Base-by-base conservation (phyloP, 1,140 invertebrate species). In the Teleogryllus occipitalis region DNA sequence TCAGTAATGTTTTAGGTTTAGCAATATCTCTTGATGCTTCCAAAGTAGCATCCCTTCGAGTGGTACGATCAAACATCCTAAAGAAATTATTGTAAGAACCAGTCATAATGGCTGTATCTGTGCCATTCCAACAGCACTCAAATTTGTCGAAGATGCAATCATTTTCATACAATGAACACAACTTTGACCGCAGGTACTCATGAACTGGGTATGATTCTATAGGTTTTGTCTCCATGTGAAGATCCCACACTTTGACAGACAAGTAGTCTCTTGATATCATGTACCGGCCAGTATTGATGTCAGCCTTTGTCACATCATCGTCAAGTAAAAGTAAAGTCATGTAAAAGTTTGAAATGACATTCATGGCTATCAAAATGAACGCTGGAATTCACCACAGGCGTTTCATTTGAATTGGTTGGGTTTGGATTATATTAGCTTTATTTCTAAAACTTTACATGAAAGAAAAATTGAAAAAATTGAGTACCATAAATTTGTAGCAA, bases 131-230 rank as follows among this genome's bases (percentile, higher is more conserved):
- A 88, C 97, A 98, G 88, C 98, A 99, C 87, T 99, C 98, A 88
- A 99, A 99, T 88, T 99, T 99, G 89, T 99, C 98, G 88, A 99
- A 99, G 87, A 99, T 99, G 87, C 97, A 99, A 88, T 99, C 98
- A 88, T 99, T 99, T 89, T 99, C 98, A 87, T 99, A 99, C 80
- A 99, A 88, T 79, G 97, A 97, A 90, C 98, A 99, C 84, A 99
- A 87, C 88, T 99, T 99, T 83, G 97, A 96, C 84, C 98, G 90
- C 81, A 99, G 90, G 88, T 99, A 99, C 88, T 99, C 98, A 86
- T 99, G 98, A 47, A 99, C 95, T 85, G 94, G 93, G 91, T 98
- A 99, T 84, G 96, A 97, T 90, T 99, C 98, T 83, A 99, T 96
- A 46, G 98, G 98, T 89, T 96, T 97, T 15, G 94, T 95, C 88